Evolutionary conservation across 2,888 invertebrate genomes (phyloP), one percentile per base, ranked within the genome.

Genomic region (Hirtodrosophila duncani): DNA sequence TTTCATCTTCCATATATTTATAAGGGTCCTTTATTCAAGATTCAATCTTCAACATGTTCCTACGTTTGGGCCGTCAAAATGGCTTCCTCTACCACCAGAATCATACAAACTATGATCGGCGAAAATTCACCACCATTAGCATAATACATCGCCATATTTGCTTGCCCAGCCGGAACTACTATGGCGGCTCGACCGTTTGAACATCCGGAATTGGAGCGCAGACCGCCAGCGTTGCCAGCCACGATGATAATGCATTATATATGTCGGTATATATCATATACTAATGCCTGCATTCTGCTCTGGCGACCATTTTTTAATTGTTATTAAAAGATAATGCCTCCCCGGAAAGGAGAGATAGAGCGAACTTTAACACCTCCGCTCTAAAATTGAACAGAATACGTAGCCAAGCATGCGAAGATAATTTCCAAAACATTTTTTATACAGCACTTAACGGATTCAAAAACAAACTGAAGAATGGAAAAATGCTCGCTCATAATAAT

Each of bases 191-290:
- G 42, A 9, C 44, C 64, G 67, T 41, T 56, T 27, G 58, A 67
- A 70, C 50, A 60, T 57, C 57, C 57, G 57, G 56, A 26, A 24
- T 18, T 17, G 21, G 23, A 27, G 8, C 18, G 34, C 39, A 14
- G 50, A 66, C 74, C 78, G 70, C 75, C 70, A 49, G 52, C 53
- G 65, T 74, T 37, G 74, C 29, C 36, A 41, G 30, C 18, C 34
- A 51, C 57, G 62, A 74, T 78, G 78, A 70, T 78, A 64, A 78
- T 74, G 75, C 71, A 75, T 78, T 59, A 74, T 75, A n/a, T n/a
- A n/a, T n/a, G n/a, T n/a, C n/a, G n/a, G n/a, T n/a, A n/a, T n/a
- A n/a, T n/a, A n/a, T n/a, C n/a, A n/a, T n/a, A n/a, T n/a, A n/a
- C n/a, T n/a, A n/a, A n/a, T n/a, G n/a, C n/a, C n/a, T n/a, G 58